Conservation (phyloP, 2,888 invertebrate species). For the Thereva nobilitata region DNA sequence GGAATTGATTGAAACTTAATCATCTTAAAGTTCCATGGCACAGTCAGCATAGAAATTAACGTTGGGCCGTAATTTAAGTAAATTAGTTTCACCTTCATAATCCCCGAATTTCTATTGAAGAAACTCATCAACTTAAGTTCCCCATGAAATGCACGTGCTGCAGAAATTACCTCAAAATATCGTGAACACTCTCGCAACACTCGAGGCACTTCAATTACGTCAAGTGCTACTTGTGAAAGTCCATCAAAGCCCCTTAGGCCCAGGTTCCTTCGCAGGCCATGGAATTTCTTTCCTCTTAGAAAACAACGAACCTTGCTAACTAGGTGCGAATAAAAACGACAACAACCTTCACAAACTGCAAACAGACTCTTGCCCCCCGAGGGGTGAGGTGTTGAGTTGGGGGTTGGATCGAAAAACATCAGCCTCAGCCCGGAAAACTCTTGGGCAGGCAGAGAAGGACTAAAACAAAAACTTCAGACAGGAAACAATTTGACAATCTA, state of each 20-base stretch:
- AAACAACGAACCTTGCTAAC: constrained; percentile 30
- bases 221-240: constrained; percentile 36
- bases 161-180: constrained; percentile 32
- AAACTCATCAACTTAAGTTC: constrained; percentile 9
- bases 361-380: no score
- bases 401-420: no score
- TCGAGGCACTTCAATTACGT: constrained; percentile 37
- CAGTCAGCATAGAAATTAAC: no score
- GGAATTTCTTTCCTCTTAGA: constrained; percentile 10
- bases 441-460: constrained; percentile 27
- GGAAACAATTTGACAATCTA: constrained; percentile 35
- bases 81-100: constrained; percentile 1
- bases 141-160: constrained; percentile 39
- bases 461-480: constrained; percentile 27
- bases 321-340: constrained; percentile 39
- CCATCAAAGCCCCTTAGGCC: constrained; percentile 28
- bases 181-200: constrained; percentile 9
- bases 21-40: no score
- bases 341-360: constrained; percentile 7
- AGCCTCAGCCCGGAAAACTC: no score
- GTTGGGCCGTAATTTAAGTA: background rate
- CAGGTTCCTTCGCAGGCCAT: constrained; percentile 2
- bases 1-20: no score
- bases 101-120: background rate
- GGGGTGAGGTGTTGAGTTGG: no score